Evolutionary conservation across 2,888 invertebrate genomes (phyloP).

Genomic region (Polyommatus icarus): DNA sequence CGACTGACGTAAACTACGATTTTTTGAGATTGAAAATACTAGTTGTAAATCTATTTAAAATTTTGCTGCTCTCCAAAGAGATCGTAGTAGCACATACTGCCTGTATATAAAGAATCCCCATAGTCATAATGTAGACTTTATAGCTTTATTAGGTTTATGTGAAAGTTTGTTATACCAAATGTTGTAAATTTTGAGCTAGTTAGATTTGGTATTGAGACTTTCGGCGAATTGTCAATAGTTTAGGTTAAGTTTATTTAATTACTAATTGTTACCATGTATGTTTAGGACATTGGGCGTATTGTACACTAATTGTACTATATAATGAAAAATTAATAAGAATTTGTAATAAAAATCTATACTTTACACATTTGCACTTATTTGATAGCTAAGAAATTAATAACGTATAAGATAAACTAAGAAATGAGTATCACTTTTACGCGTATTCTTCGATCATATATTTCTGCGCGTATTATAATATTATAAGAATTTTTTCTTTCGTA

Average conservation of each 20-base stretch:
- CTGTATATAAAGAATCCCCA: constrained; percentile 59
- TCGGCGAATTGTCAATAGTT: constrained; percentile 72
- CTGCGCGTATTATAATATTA: no score
- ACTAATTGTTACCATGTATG: constrained; percentile 67
- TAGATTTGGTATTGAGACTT: constrained; percentile 73
- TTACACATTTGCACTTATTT: constrained; percentile 26
- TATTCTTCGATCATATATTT: no score
- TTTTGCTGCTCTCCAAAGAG: constrained; percentile 33
- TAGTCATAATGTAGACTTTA: constrained; percentile 73
- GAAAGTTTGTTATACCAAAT: constrained; percentile 77
- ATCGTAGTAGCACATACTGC: constrained; percentile 38
- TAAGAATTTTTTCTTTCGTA: no score
- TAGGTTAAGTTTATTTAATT: constrained; percentile 65
- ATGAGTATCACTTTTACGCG: neutral
- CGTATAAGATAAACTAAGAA: neutral
- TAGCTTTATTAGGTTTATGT: constrained; percentile 73
- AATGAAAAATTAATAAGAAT: constrained; percentile 50
- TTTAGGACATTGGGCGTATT: constrained; percentile 55
- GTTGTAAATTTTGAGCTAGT: constrained; percentile 73
- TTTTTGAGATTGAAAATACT: constrained; percentile 32
- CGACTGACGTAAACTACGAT: constrained; percentile 40
- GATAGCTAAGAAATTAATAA: neutral
- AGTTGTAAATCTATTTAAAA: constrained; percentile 21
- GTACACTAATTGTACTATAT: constrained; percentile 58
- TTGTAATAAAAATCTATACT: constrained; percentile 58